These are phyloP conservation scores for Cyphomyrus discorhynchus DNA, from an alignment of 2,113 vertebrate species.

Conservation along the genomic window DNA sequence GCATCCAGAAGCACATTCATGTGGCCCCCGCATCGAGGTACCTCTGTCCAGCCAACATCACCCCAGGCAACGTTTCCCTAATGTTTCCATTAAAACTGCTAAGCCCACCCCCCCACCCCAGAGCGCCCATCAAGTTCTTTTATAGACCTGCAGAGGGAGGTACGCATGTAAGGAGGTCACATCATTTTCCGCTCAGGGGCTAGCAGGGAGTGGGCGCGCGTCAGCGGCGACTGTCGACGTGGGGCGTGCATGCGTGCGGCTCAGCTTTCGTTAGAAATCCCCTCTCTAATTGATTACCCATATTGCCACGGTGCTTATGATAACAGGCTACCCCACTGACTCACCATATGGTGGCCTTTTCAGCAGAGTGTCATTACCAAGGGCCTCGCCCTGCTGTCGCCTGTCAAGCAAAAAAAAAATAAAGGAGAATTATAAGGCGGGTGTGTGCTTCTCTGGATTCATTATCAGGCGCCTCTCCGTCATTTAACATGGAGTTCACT, in stretches of 20 bases:
- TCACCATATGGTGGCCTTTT: slow-evolving; percentile 35
- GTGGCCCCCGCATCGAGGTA: slow-evolving; percentile 32
- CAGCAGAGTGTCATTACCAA: slow-evolving; percentile 26
- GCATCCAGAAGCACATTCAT: slow-evolving; percentile 35
- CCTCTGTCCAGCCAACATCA: slow-evolving; percentile 23
- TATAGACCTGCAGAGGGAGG: slow-evolving; percentile 10
- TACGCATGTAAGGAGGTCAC: background rate
- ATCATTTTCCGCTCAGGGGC: background rate
- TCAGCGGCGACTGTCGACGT: background rate
- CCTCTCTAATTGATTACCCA: slow-evolving; percentile 39
- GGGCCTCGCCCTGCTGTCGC: slow-evolving; percentile 17
- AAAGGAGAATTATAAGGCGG: background rate
- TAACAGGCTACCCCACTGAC: slow-evolving; percentile 31
- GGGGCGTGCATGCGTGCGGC: background rate
- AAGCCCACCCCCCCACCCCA: slow-evolving; percentile 19
- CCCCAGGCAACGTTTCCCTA: slow-evolving; percentile 27
- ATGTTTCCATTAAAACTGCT: slow-evolving; percentile 28
- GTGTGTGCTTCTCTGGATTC: background rate
- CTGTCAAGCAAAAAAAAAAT: slow-evolving; percentile 24
- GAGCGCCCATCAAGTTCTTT: slow-evolving; percentile 30
- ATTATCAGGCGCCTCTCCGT: background rate
- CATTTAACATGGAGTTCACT: background rate
- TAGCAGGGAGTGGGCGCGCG: background rate
- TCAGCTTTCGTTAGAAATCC: slow-evolving; percentile 12
- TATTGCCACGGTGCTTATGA: slow-evolving; percentile 36